These are phyloP conservation scores for Dexiosoma caninum DNA, from an alignment of 2,888 invertebrate species.

Conservation along the genomic window DNA sequence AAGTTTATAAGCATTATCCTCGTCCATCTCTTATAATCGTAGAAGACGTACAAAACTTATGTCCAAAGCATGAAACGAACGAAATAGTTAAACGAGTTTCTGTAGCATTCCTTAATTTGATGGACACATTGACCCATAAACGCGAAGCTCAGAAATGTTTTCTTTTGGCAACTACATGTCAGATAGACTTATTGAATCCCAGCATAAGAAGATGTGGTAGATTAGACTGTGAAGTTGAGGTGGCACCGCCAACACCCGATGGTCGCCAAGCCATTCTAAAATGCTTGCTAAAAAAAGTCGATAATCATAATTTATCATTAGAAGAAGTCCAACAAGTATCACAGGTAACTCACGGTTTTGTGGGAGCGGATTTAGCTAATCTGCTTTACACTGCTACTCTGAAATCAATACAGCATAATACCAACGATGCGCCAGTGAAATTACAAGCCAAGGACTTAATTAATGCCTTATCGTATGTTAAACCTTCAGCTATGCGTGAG, in stretches of 20 bases:
- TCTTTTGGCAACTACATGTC: conserved; percentile 87
- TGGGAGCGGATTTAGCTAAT: conserved; percentile 90
- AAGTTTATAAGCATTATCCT: conserved; percentile 85
- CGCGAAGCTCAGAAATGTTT: conserved; percentile 80
- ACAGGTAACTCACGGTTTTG: conserved; percentile 90
- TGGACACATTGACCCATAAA: conserved; percentile 82
- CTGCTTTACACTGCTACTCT: conserved; percentile 86
- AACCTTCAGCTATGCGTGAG: conserved; percentile 95
- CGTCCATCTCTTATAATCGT: conserved; percentile 88
- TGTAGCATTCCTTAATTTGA: conserved; percentile 80
- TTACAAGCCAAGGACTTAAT: conserved; percentile 61
- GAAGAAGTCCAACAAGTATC: conserved; percentile 83
- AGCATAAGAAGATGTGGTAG: conserved; percentile 85
- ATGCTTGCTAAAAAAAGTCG: conserved; percentile 81
- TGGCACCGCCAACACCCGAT: conserved; percentile 85
- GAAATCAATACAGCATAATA: conserved; percentile 78
- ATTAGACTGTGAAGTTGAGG: conserved; percentile 89
- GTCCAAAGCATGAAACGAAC: conserved; percentile 79
- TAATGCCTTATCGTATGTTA: conserved; percentile 81
- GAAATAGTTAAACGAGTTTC: conserved; percentile 84
- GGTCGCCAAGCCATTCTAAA: conserved; percentile 84
- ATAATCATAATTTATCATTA: conserved; percentile 79
- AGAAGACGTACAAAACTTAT: conserved; percentile 91
- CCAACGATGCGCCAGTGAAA: conserved; percentile 1
- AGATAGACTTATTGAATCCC: conserved; percentile 86